Evolutionary conservation across 2,888 invertebrate genomes (phyloP).

Genomic region (Dascillus cervinus): DNA sequence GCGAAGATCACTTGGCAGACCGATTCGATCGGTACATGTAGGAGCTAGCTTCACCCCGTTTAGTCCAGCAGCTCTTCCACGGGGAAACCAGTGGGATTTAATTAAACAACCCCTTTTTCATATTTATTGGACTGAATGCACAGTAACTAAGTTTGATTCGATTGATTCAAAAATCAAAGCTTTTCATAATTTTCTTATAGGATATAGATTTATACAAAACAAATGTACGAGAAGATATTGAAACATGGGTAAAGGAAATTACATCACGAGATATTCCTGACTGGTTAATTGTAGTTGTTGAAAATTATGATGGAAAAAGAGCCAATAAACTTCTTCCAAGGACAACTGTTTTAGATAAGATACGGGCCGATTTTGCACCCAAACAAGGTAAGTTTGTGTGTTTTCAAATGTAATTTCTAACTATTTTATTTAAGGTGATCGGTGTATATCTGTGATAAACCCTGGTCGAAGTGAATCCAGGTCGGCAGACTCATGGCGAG

Average conservation of each 20-base stretch:
- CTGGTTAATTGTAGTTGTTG: conserved; percentile 91
- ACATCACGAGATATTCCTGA: conserved; percentile 69
- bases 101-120: conserved; percentile 87
- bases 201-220: conserved; percentile 89
- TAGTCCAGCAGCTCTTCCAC: conserved; percentile 64
- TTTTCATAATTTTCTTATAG: conserved; percentile 42
- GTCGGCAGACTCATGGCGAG: conserved; percentile 85
- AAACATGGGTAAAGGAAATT: conserved; percentile 76
- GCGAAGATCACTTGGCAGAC: conserved; percentile 82
- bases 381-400: conserved; percentile 63
- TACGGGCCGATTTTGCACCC: conserved; percentile 85
- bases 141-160: too few species aligned
- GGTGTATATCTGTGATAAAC: conserved; percentile 86
- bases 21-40: conserved; percentile 75
- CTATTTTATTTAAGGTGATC: conserved; percentile 45
- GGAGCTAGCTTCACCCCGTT: conserved; percentile 77
- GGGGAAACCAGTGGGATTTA: conserved; percentile 67
- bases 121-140: conserved; percentile 92
- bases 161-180: background rate
- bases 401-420: too few species aligned
- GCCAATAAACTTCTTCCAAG: conserved; percentile 85
- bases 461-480: conserved; percentile 84
- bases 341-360: conserved; percentile 90
- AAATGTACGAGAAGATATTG: conserved; percentile 81
- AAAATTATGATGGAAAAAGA: conserved; percentile 85